A percentile compares a stretch with the other conserved stretches of the same genome.
Evolutionary conservation across 2,113 vertebrate genomes (phyloP).

Genomic region (Silurus meridionalis): DNA sequence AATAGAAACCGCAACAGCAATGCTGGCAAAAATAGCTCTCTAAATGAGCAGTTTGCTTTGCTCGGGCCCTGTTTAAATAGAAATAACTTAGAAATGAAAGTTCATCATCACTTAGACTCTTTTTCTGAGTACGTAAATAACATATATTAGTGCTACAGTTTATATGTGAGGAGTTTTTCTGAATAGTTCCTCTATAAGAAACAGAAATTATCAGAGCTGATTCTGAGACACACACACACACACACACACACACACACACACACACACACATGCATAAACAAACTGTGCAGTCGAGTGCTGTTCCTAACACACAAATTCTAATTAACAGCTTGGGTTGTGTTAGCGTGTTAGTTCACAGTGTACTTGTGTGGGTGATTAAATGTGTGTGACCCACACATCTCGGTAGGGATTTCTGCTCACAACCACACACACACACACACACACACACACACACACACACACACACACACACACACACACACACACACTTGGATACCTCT

Average conservation of each 20-base stretch:
- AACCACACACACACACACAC: no score
- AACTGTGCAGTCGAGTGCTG: background rate
- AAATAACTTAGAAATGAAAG: background rate
- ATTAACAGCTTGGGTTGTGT: constrained; percentile 24
- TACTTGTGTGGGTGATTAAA: background rate
- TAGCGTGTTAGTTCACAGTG: constrained; percentile 6
- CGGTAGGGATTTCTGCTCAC: background rate
- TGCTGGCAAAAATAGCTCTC: background rate
- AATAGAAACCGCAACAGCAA: background rate
- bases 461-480: no score
- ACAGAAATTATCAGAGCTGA: background rate
- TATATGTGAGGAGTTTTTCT: background rate
- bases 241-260: constrained; percentile 1
- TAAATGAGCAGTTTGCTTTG: background rate
- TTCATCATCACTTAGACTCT: background rate
- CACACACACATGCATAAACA: background rate
- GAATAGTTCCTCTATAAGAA: background rate
- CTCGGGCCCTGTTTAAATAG: background rate
- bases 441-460: no score
- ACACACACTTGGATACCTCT: background rate
- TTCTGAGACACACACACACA: background rate
- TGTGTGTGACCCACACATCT: background rate
- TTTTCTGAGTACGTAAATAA: background rate
- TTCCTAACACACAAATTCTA: background rate
- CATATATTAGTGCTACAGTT: background rate